These are phyloP conservation scores for Corythoichthys haematopterus DNA, from an alignment of 2,113 vertebrate species.

Conservation along the genomic window DNA sequence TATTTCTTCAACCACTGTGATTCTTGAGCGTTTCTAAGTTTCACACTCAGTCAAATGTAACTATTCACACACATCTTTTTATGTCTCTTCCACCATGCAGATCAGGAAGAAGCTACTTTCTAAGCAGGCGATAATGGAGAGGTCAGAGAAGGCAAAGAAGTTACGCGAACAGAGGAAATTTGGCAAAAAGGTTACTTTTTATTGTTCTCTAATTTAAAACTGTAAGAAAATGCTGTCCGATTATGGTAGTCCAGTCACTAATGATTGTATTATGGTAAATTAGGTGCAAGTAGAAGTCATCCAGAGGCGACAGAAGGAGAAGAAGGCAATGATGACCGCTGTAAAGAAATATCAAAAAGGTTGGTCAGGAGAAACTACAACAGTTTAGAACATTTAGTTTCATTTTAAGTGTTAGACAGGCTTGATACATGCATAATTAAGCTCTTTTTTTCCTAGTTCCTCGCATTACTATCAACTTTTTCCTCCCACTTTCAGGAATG, in stretches of 20 bases:
- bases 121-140: slow-evolving; percentile 87
- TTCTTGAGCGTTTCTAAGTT: neutral
- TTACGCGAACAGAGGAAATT: slow-evolving; percentile 92
- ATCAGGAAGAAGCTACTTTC: slow-evolving; percentile 88
- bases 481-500: slow-evolving; percentile 74
- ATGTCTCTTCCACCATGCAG: slow-evolving; percentile 39
- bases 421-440: neutral
- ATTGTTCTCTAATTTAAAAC: neutral
- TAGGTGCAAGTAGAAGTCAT: slow-evolving; percentile 93
- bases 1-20: neutral
- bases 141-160: slow-evolving; percentile 92
- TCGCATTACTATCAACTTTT: neutral
- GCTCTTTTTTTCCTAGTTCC: neutral
- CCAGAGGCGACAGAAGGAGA: slow-evolving; percentile 93
- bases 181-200: slow-evolving; percentile 85
- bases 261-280: neutral
- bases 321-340: slow-evolving; percentile 87
- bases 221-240: neutral
- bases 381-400: neutral
- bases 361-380: slow-evolving; percentile 33
- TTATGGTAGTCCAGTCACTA: neutral
- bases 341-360: slow-evolving; percentile 98
- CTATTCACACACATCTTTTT: neutral
- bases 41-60: neutral
- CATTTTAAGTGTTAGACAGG: neutral